A percentile compares a stretch with the other conserved stretches of the same genome.
phyloP scores from a whole-genome alignment of 2,888 invertebrate genomes.

The Cylloceria caligata region DNA sequence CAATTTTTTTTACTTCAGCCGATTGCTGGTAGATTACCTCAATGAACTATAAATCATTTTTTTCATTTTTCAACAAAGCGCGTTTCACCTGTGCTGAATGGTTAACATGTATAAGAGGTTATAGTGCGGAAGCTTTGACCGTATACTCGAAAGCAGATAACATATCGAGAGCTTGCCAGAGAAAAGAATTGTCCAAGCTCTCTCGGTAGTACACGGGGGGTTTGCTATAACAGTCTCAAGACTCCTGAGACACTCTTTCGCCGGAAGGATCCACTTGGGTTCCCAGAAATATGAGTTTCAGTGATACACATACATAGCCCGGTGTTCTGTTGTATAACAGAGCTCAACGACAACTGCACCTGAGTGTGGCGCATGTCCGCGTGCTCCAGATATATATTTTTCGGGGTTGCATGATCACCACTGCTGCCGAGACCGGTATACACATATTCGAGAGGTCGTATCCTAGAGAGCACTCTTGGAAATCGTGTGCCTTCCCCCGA shows the following conservation, averaged over 20 bases:
- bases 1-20: too few relatives aligned
- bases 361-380: constrained; percentile 24
- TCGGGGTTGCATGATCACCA: constrained; percentile 62
- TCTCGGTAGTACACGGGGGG: neutral
- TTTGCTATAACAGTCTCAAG: constrained; percentile 45
- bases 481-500: constrained; percentile 70
- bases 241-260: constrained; percentile 58
- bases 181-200: constrained; percentile 48
- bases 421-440: constrained; percentile 53
- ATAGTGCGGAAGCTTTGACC: neutral
- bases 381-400: constrained; percentile 43
- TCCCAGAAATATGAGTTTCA: constrained; percentile 59
- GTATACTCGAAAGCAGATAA: constrained; percentile 12
- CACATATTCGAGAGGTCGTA: constrained; percentile 70
- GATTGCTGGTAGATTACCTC: too few relatives aligned
- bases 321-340: neutral
- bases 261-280: constrained; percentile 49
- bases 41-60: too few relatives aligned
- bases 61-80: neutral
- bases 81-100: neutral
- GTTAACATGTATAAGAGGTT: neutral
- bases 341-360: constrained; percentile 24
- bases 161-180: constrained; percentile 37
- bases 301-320: constrained; percentile 35
- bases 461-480: constrained; percentile 71